Evolutionary conservation across 1,140 invertebrate genomes (phyloP).

Genomic region (Agrypnia vestita): DNA sequence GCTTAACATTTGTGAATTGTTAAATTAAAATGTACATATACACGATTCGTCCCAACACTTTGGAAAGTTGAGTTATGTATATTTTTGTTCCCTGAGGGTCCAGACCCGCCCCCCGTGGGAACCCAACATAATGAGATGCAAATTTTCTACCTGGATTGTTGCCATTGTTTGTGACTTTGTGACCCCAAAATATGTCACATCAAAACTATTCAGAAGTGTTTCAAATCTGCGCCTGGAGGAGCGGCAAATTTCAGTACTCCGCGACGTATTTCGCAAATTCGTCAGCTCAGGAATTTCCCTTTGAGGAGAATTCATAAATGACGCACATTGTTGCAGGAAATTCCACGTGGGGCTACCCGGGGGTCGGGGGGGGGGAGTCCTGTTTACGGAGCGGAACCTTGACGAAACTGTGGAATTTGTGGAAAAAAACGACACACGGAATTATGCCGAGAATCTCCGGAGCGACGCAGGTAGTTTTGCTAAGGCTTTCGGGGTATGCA

Average conservation of each 20-base stretch:
- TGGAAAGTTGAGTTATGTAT: background rate
- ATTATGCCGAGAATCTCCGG: conserved; percentile 27
- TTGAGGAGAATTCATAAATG: conserved; percentile 41
- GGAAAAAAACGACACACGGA: conserved; percentile 24
- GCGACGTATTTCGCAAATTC: conserved; percentile 32
- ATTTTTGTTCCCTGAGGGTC: background rate
- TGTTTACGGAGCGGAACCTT: conserved; percentile 24
- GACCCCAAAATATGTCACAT: background rate
- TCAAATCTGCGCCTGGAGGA: conserved; percentile 9
- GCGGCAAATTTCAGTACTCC: background rate
- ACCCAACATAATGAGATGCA: conserved; percentile 18
- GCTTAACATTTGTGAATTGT: too few species aligned
- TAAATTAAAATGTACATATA: too few species aligned
- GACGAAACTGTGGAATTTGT: conserved; percentile 34
- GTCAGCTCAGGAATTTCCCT: conserved; percentile 30
- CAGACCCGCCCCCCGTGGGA: background rate
- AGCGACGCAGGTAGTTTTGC: conserved; percentile 38
- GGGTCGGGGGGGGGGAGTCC: background rate
- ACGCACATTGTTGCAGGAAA: conserved; percentile 33
- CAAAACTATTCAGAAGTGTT: conserved; percentile 10
- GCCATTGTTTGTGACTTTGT: conserved; percentile 1
- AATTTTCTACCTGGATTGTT: conserved; percentile 3
- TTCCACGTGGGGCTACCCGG: background rate
- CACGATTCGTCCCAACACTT: too few species aligned
- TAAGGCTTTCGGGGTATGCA: conserved; percentile 10